These are phyloP conservation scores for Sciurus vulgaris DNA, from an alignment of 2,797 vertebrate species.

Conservation along the genomic window DNA sequence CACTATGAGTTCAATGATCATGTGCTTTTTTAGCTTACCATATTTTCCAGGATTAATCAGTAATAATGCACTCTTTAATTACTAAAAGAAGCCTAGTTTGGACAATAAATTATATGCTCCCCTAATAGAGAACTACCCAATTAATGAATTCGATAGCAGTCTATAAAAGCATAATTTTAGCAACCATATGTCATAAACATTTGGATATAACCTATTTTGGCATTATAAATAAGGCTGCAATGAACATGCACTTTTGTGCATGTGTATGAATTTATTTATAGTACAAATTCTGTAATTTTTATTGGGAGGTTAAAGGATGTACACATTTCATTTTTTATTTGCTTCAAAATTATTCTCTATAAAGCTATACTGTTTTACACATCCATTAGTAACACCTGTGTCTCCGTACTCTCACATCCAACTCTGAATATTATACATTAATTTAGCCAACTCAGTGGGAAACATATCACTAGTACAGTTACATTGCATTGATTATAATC, in stretches of 20 bases:
- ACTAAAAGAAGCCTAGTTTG: constrained; percentile 32
- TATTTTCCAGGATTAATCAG: background rate
- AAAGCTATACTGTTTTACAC: background rate
- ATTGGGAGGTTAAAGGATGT: background rate
- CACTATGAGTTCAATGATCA: background rate
- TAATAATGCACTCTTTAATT: background rate
- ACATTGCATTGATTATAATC: background rate
- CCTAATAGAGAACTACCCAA: constrained; percentile 9
- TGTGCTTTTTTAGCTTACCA: background rate
- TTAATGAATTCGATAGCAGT: constrained; percentile 32
- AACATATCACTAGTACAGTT: constrained; percentile 19
- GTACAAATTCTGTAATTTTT: background rate
- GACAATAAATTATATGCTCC: background rate
- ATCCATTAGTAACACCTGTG: background rate
- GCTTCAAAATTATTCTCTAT: constrained; percentile 2
- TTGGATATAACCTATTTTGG: background rate
- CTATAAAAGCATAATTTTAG: constrained; percentile 8
- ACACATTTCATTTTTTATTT: constrained; percentile 31
- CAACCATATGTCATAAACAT: background rate
- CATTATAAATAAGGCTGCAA: background rate
- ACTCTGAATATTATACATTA: background rate
- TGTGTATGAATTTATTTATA: background rate
- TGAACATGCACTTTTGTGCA: background rate
- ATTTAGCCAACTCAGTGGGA: background rate
- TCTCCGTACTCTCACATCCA: background rate